A percentile compares a stretch with the other conserved stretches of the same genome.
These are phyloP conservation scores for Chelonus insularis DNA, from an alignment of 1,140 invertebrate species.

Conservation along the genomic window DNA sequence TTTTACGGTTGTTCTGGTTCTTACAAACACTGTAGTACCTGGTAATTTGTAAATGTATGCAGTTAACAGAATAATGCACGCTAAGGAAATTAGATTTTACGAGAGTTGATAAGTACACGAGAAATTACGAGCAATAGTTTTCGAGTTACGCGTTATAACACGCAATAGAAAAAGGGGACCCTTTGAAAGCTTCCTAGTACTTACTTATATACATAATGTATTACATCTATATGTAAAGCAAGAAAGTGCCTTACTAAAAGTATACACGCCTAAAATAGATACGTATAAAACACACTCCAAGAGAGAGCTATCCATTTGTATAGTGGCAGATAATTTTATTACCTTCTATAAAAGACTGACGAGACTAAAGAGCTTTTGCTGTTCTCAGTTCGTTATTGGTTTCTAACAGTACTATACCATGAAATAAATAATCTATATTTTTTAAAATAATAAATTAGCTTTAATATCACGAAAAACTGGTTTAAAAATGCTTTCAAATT, in stretches of 20 bases:
- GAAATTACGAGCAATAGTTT: slow-evolving; percentile 8
- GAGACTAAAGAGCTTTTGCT: slow-evolving; percentile 2
- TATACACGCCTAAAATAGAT: background rate
- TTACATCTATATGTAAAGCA: background rate
- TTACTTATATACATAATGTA: background rate
- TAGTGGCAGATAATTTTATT: slow-evolving; percentile 31
- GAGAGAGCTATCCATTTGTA: slow-evolving; percentile 15
- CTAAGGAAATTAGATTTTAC: background rate
- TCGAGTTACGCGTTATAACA: background rate
- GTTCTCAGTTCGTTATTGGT: slow-evolving; percentile 1
- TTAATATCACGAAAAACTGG: too few species aligned
- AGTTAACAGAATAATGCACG: background rate
- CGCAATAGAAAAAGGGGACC: background rate
- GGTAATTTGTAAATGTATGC: background rate
- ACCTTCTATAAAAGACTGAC: slow-evolving; percentile 28
- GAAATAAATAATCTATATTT: background rate
- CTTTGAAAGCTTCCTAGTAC: background rate
- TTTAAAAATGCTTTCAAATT: too few species aligned
- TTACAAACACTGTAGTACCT: too few species aligned
- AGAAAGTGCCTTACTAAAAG: background rate
- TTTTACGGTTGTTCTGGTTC: background rate
- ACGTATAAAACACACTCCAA: background rate
- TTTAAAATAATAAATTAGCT: too few species aligned
- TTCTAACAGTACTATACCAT: background rate
- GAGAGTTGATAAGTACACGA: background rate